Evolutionary conservation across 2,113 vertebrate genomes (phyloP).

Genomic region (Planiliza haematocheilus): DNA sequence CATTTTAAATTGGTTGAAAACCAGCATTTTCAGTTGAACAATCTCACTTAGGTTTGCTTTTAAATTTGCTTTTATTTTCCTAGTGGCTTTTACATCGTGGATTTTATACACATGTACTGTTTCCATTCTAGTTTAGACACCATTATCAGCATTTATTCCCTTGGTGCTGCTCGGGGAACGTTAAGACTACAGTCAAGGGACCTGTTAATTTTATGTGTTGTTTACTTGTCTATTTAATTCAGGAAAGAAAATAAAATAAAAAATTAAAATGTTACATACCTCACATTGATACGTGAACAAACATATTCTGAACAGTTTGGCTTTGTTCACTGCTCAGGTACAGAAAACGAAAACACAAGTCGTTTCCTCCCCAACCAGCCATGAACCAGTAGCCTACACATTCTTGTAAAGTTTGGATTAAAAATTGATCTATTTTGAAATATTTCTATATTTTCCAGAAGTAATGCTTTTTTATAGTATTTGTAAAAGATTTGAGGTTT

Average conservation of each 20-base stretch:
- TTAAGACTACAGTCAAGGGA: slow-evolving; percentile 67
- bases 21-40: slow-evolving; percentile 48
- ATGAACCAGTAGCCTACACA: slow-evolving; percentile 69
- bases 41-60: slow-evolving; percentile 62
- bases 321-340: slow-evolving; percentile 78
- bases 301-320: slow-evolving; percentile 59
- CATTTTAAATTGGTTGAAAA: slow-evolving; percentile 36
- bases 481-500: slow-evolving; percentile 78
- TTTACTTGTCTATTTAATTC: slow-evolving; percentile 66
- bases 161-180: slow-evolving; percentile 67
- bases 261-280: slow-evolving; percentile 52
- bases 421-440: slow-evolving; percentile 80
- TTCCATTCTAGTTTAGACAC: slow-evolving; percentile 52
- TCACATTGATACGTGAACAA: slow-evolving; percentile 58
- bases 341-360: slow-evolving; percentile 36
- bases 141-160: slow-evolving; percentile 58
- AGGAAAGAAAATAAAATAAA: slow-evolving; percentile 28
- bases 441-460: slow-evolving; percentile 81
- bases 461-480: slow-evolving; percentile 80
- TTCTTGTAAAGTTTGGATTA: slow-evolving; percentile 76
- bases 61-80: slow-evolving; percentile 64
- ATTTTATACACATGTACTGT: slow-evolving; percentile 59
- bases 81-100: slow-evolving; percentile 63
- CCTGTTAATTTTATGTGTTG: slow-evolving; percentile 33
- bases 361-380: slow-evolving; percentile 57